Evolutionary conservation across 2,113 vertebrate genomes (phyloP).

Genomic region (Spermophilus dauricus): DNA sequence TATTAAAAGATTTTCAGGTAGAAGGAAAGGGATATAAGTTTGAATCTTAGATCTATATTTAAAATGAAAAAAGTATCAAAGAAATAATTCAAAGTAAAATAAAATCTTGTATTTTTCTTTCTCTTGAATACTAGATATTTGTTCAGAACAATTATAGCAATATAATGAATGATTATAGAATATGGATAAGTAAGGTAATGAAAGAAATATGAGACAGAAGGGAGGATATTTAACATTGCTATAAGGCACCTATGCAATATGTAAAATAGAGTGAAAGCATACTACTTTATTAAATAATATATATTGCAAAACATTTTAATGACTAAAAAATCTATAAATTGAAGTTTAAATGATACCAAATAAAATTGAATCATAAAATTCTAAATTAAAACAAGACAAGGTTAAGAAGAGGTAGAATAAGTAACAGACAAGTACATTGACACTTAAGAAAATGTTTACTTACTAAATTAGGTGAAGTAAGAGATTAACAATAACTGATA

Average conservation of each 20-base stretch:
- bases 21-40: not conserved
- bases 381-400: not conserved
- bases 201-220: not conserved
- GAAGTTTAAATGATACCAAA: not conserved
- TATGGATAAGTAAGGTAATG: not conserved
- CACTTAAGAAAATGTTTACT: not conserved
- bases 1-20: not conserved
- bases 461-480: not conserved
- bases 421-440: fast-evolving
- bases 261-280: not conserved
- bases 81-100: not conserved
- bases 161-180: not conserved
- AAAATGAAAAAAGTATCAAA: not conserved
- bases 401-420: not conserved
- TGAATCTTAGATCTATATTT: not conserved
- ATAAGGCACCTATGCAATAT: not conserved
- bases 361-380: not conserved
- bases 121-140: not conserved
- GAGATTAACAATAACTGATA: too few relatives aligned
- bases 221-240: not conserved
- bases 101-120: not conserved
- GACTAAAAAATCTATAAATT: not conserved
- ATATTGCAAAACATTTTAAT: not conserved
- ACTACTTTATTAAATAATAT: not conserved
- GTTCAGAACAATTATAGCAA: not conserved